These are phyloP conservation scores for Ruditapes philippinarum DNA, from an alignment of 1,140 invertebrate species.

Conservation along the genomic window DNA sequence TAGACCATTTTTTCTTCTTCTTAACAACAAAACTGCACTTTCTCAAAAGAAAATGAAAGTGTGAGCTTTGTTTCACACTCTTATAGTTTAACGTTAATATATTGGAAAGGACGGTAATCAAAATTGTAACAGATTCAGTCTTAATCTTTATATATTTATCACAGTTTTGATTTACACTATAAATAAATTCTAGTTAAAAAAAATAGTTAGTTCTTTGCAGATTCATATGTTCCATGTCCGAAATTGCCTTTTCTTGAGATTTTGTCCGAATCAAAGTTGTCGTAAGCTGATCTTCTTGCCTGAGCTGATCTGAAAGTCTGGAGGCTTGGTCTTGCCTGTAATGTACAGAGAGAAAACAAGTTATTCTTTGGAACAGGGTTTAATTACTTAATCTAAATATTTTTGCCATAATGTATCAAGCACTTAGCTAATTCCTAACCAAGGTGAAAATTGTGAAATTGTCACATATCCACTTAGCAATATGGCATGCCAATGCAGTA, in stretches of 20 bases:
- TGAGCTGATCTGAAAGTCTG: conserved; percentile 81
- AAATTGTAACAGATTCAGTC: neutral
- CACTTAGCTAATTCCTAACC: too few relatives aligned
- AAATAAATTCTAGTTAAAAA: neutral
- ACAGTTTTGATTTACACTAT: conserved; percentile 24
- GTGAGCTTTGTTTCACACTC: neutral
- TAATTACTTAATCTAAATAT: too few relatives aligned
- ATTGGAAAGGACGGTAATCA: neutral
- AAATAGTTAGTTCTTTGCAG: conserved; percentile 80
- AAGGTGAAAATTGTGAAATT: too few relatives aligned
- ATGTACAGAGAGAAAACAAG: conserved; percentile 64
- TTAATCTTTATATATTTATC: conserved; percentile 13
- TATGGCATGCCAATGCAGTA: too few relatives aligned
- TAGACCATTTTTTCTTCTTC: too few relatives aligned
- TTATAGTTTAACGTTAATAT: too few relatives aligned
- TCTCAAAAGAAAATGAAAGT: too few relatives aligned
- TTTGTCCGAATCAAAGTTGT: conserved; percentile 79
- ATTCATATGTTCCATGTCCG: conserved; percentile 83
- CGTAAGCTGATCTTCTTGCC: conserved; percentile 75
- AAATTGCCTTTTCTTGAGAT: conserved; percentile 81
- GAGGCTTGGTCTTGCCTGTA: conserved; percentile 83
- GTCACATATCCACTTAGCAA: too few relatives aligned
- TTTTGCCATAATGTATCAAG: too few relatives aligned
- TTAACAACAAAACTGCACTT: too few relatives aligned
- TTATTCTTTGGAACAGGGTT: too few relatives aligned